Conservation (phyloP, 1,140 invertebrate genomes). For the Sycophila sp. region DNA sequence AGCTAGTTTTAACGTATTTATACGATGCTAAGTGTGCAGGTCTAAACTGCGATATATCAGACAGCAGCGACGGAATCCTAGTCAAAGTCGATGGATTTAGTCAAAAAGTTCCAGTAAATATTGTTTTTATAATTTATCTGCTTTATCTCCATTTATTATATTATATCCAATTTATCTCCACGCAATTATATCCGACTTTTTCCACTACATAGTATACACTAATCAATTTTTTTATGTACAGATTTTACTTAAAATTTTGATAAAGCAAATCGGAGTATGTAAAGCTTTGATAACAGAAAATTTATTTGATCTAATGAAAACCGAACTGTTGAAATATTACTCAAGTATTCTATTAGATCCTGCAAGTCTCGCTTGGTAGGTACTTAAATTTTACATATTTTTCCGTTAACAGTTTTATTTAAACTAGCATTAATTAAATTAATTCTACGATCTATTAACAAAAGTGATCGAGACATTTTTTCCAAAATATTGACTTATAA, state of each 20-base stretch:
- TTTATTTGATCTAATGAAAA: conserved; percentile 75
- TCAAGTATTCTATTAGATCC: conserved; percentile 80
- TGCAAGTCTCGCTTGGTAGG: conserved; percentile 72
- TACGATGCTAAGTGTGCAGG: conserved; percentile 83
- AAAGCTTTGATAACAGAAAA: conserved; percentile 64
- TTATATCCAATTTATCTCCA: background rate
- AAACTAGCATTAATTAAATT: too few relatives aligned
- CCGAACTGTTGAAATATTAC: conserved; percentile 73
- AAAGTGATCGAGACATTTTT: too few relatives aligned
- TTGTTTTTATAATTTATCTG: background rate
- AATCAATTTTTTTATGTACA: too few relatives aligned
- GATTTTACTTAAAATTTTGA: conserved; percentile 73
- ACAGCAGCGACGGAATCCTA: conserved; percentile 74
- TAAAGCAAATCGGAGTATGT: conserved; percentile 70
- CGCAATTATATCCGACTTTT: too few relatives aligned
- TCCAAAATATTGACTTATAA: too few relatives aligned
- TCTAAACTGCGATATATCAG: conserved; percentile 70
- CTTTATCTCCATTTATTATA: conserved; percentile 6
- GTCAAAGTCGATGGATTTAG: conserved; percentile 79
- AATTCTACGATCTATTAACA: too few relatives aligned
- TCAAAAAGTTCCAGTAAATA: conserved; percentile 78
- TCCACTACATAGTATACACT: background rate
- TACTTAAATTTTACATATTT: too few relatives aligned
- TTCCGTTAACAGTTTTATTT: too few relatives aligned
- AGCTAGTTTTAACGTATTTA: conserved; percentile 75